phyloP scores from a whole-genome alignment of 2,888 invertebrate genomes.

The Kryphioiulus occultus region DNA sequence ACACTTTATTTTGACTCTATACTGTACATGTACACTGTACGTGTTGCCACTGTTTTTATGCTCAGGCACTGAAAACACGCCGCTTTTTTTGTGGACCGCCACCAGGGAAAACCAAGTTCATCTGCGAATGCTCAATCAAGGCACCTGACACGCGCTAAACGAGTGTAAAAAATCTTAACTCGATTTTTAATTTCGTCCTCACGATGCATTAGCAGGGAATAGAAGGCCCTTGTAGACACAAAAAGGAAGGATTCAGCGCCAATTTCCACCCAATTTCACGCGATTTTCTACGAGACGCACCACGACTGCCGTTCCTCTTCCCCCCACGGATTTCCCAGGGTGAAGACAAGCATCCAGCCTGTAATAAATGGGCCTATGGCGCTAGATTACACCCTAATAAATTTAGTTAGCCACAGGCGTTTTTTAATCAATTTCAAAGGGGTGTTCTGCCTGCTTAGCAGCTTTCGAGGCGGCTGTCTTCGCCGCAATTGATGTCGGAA shows the following conservation, averaged over 20 bases:
- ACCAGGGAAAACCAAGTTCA: not conserved
- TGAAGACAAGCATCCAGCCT: not conserved
- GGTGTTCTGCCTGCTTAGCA: slow-evolving; percentile 35
- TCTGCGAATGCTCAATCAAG: slow-evolving; percentile 30
- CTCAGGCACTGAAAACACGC: slow-evolving; percentile 1
- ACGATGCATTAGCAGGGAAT: slow-evolving; percentile 10
- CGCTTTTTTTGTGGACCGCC: not conserved
- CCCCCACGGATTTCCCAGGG: not conserved
- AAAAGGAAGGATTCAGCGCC: slow-evolving; percentile 3
- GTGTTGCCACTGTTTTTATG: not conserved
- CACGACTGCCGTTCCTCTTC: not conserved
- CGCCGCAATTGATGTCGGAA: not conserved
- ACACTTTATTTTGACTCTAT: not conserved
- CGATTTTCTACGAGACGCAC: slow-evolving; percentile 6
- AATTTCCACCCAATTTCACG: slow-evolving; percentile 31
- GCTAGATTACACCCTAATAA: not conserved
- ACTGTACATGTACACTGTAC: no score
- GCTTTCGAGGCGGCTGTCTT: slow-evolving; percentile 9
- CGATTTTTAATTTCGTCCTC: slow-evolving; percentile 10
- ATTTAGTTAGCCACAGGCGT: slow-evolving; percentile 30
- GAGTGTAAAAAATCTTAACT: not conserved
- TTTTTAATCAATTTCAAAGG: slow-evolving; percentile 35
- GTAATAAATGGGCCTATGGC: not conserved
- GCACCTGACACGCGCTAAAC: slow-evolving; percentile 19
- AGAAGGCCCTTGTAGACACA: slow-evolving; percentile 14